phyloP scores from a whole-genome alignment of 2,888 invertebrate genomes.

The Eumerus sabulonum region DNA sequence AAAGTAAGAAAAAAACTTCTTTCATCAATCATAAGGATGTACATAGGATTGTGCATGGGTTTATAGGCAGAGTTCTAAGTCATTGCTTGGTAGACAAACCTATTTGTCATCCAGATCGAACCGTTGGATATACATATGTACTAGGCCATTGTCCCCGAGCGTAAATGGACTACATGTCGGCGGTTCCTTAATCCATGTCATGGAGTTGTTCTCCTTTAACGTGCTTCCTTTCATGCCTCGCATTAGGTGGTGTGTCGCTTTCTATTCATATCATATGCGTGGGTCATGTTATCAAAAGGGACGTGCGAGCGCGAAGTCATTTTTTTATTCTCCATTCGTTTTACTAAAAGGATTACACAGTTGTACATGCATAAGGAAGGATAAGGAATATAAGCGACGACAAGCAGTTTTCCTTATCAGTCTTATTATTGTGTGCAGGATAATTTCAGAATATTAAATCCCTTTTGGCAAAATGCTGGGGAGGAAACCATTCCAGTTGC shows the following conservation, averaged over 20 bases:
- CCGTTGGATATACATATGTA: slow-evolving; percentile 43
- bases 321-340: slow-evolving; percentile 14
- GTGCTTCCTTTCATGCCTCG: slow-evolving; percentile 6
- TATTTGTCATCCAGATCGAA: slow-evolving; percentile 59
- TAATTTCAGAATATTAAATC: slow-evolving; percentile 39
- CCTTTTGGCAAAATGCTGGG: no score
- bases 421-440: slow-evolving; percentile 20
- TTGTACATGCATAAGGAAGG: not conserved
- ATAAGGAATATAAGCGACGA: not conserved
- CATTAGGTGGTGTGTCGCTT: slow-evolving; percentile 6
- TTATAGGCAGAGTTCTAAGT: slow-evolving; percentile 48
- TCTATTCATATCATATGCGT: slow-evolving; percentile 26
- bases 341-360: slow-evolving; percentile 23
- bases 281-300: not conserved
- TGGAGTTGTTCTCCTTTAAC: slow-evolving; percentile 41
- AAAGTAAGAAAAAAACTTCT: not conserved
- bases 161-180: slow-evolving; percentile 55
- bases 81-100: slow-evolving; percentile 50
- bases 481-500: not conserved
- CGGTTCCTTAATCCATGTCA: slow-evolving; percentile 46
- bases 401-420: not conserved
- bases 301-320: slow-evolving; percentile 38
- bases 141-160: slow-evolving; percentile 36
- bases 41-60: not conserved
- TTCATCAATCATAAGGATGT: not conserved